Evolutionary conservation across 2,113 vertebrate genomes (phyloP).

Genomic region (Columba livia): DNA sequence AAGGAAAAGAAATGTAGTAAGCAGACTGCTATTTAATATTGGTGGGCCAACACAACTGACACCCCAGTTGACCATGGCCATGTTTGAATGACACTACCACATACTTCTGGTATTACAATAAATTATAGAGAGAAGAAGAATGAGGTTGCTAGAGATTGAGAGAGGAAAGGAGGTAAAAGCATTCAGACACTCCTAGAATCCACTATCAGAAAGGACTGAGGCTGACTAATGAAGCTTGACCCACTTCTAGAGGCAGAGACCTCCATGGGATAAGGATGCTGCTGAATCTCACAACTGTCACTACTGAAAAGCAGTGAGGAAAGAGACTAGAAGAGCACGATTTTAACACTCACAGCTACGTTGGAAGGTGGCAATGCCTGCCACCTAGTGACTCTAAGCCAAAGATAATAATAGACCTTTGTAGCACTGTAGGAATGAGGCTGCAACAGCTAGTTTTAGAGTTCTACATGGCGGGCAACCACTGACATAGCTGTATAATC

Average conservation of each 20-base stretch:
- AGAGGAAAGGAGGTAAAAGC: neutral
- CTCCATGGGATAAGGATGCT: neutral
- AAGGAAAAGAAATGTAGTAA: neutral
- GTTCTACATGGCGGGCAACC: neutral
- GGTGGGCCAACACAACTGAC: neutral
- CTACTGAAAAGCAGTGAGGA: neutral
- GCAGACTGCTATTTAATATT: neutral
- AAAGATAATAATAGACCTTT: neutral
- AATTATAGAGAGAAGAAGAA: neutral
- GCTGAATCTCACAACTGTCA: neutral
- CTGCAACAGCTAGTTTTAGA: neutral
- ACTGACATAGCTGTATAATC: too few species aligned
- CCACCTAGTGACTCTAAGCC: slow-evolving; percentile 35
- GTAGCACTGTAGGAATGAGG: neutral
- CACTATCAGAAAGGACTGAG: neutral
- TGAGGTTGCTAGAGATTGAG: neutral
- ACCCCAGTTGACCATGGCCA: neutral
- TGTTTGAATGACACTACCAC: neutral
- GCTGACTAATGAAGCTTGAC: neutral
- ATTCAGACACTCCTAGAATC: neutral
- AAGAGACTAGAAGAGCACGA: neutral
- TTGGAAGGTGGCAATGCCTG: slow-evolving; percentile 19
- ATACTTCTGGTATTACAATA: neutral
- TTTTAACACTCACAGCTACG: neutral
- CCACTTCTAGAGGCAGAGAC: neutral